Base-by-base conservation (phyloP, 2,888 invertebrate genomes). In the Ditula angustiorana region DNA sequence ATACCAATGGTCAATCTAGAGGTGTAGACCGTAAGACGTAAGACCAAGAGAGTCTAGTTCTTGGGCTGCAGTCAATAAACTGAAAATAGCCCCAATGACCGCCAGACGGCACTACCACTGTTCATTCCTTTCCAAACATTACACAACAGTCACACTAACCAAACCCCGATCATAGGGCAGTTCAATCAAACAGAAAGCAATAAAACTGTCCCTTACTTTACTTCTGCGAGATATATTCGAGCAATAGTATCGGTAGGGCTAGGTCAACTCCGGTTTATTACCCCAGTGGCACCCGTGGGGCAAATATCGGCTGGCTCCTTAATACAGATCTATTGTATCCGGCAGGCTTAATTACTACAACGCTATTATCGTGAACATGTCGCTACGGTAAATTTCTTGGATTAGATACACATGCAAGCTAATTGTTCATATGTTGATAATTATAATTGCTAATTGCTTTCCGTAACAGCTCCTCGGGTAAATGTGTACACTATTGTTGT, bases 251-350 rank as follows among this genome's bases (percentile, higher is more conserved):
- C 53, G 59, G 56, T 57, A 58, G 50, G 58, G 64, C 55, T 52
- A 64, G 64, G 59, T 64, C 64, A 64, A 59, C 64, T 53, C 46
- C 35, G 41, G 64, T 64, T 64, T 64, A 64, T 64, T 58, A 64
- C 58, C 64, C 46, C 58, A 46, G 47, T 44, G 52, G 64, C 46
- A 53, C 52, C 63, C 62, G 23, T 41, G 56, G 41, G 41, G 41
- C 56, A 47, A 3, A 55, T 26, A 55, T 13, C 37, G 47, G 21
- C 33, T 37, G 52, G 64, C 59, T 46, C 64, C 58, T 52, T 64
- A 64, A 64, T 59, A 64, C 58, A 64, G 64, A 64, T 64, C 58
- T 64, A 64, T 64, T 59, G 64, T 64, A 59, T 58, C 58, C 52
- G 41, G 11, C 49, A 8, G 47, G 55, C 28, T 59, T 64, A 64